phyloP scores from a whole-genome alignment of 2,888 invertebrate species.

The Scaptomyza flava region DNA sequence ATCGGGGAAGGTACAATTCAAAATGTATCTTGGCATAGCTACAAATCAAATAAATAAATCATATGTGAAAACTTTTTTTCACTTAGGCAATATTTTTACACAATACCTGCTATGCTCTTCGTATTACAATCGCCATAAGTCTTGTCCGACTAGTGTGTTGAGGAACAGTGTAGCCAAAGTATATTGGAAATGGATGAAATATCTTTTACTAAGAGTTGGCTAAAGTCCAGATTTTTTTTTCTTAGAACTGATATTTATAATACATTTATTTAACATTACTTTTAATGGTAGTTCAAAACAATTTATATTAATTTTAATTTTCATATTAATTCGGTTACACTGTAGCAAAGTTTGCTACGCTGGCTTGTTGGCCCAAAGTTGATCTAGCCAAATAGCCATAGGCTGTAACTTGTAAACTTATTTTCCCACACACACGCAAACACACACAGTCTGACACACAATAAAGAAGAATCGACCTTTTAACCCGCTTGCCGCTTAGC shows the following conservation, averaged over 20 bases:
- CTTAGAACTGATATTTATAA: no score
- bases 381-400: conserved; percentile 71
- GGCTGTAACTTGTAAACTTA: conserved; percentile 74
- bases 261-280: no score
- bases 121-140: conserved; percentile 67
- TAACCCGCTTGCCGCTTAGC: conserved; percentile 58
- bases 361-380: conserved; percentile 51
- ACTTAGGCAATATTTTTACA: conserved; percentile 73
- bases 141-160: conserved; percentile 21
- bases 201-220: no score
- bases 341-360: conserved; percentile 35
- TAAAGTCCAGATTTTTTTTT: no score
- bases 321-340: conserved; percentile 23
- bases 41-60: conserved; percentile 74
- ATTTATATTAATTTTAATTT: no score
- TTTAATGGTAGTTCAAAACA: no score
- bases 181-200: background rate
- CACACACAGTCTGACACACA: background rate
- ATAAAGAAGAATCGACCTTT: conserved; percentile 50
- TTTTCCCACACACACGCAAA: conserved; percentile 45
- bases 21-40: conserved; percentile 30
- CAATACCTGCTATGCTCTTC: conserved; percentile 55
- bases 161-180: conserved; percentile 23
- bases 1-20: background rate
- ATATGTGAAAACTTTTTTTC: conserved; percentile 74